phyloP scores from a whole-genome alignment of 2,113 vertebrate species.

The Saiga tatarica region DNA sequence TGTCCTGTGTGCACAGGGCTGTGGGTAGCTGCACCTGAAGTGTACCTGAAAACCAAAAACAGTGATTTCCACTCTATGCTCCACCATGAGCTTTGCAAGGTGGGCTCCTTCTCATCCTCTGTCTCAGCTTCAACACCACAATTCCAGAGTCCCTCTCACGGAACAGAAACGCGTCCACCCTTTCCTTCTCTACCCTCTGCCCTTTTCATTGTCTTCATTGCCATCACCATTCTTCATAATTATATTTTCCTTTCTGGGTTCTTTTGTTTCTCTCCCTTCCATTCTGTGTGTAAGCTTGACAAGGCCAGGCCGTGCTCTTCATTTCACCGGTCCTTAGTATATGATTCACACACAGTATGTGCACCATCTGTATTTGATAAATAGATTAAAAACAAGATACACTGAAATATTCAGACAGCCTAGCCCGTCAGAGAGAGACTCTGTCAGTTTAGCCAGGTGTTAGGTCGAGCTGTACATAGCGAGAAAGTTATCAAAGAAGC shows the following conservation, averaged over 20 bases:
- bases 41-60: background rate
- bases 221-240: background rate
- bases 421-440: background rate
- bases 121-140: background rate
- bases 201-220: background rate
- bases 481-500: background rate
- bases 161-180: rapidly evolving
- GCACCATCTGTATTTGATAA: background rate
- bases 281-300: background rate
- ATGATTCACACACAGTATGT: background rate
- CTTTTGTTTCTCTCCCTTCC: background rate
- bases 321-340: background rate
- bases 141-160: background rate
- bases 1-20: background rate
- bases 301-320: background rate
- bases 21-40: background rate
- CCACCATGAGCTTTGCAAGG: background rate
- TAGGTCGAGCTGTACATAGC: background rate
- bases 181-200: background rate
- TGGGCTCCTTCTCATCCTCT: background rate
- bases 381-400: background rate
- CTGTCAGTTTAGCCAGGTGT: background rate
- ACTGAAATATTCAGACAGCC: background rate
- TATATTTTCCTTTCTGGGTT: background rate
- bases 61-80: background rate